Evolutionary conservation across 2,888 invertebrate species (phyloP).

Genomic region (Pseudoips prasinana): DNA sequence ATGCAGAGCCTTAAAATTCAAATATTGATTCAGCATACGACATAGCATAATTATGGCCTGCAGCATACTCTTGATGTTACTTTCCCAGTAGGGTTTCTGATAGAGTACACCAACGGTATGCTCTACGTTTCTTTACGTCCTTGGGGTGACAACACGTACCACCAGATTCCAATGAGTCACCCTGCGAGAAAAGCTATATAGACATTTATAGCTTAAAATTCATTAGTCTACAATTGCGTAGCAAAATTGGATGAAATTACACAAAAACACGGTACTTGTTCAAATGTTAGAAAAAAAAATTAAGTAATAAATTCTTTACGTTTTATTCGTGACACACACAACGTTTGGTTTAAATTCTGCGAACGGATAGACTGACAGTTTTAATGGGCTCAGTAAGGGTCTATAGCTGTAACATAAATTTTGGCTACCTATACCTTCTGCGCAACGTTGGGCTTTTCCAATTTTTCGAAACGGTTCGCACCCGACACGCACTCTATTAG

Average conservation of each 20-base stretch:
- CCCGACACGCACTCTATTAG: conserved; percentile 50
- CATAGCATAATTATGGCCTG: too few relatives aligned
- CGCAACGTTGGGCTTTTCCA: conserved; percentile 39
- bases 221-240: conserved; percentile 28
- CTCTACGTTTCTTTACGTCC: too few relatives aligned
- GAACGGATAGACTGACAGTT: conserved; percentile 67
- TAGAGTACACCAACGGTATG: too few relatives aligned
- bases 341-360: conserved; percentile 68
- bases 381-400: conserved; percentile 69
- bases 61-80: too few relatives aligned
- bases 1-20: too few relatives aligned
- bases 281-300: conserved; percentile 47
- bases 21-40: too few relatives aligned
- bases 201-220: conserved; percentile 26
- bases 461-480: conserved; percentile 54
- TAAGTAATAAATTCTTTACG: conserved; percentile 69
- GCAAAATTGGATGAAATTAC: conserved; percentile 53
- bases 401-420: conserved; percentile 63
- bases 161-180: too few relatives aligned
- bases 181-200: too few relatives aligned
- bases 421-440: conserved; percentile 41
- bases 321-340: conserved; percentile 60
- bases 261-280: conserved; percentile 45
- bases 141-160: too few relatives aligned
- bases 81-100: too few relatives aligned